Conservation (phyloP, 2,888 invertebrate species). For the Aporophyla nigra region DNA sequence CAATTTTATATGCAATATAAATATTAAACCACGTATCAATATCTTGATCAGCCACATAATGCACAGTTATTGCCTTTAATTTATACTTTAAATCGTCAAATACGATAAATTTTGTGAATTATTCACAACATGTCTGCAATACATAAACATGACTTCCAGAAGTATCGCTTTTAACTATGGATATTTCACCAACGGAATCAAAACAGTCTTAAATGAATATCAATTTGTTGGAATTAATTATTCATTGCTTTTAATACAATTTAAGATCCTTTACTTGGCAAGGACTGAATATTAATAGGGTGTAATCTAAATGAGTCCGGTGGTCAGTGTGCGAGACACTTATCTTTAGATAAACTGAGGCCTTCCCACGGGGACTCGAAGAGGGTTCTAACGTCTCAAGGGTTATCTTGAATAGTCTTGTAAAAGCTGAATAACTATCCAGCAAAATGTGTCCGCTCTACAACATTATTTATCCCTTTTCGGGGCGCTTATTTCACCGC, state of each 20-base stretch:
- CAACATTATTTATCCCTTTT: conserved; percentile 66
- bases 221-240: conserved; percentile 53
- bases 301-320: conserved; percentile 68
- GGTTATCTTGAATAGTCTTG: conserved; percentile 79
- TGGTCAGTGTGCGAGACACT: conserved; percentile 74
- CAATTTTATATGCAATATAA: conserved; percentile 10
- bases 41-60: conserved; percentile 10
- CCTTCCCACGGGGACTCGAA: conserved; percentile 71
- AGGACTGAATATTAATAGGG: conserved; percentile 63
- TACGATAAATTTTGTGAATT: conserved; percentile 15
- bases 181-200: conserved; percentile 42
- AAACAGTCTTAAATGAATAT: conserved; percentile 43
- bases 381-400: conserved; percentile 73
- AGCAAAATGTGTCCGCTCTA: conserved; percentile 66
- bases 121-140: conserved; percentile 25
- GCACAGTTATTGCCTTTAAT: conserved; percentile 18
- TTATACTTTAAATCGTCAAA: conserved; percentile 22
- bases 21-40: conserved; percentile 14
- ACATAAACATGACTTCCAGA: conserved; percentile 24
- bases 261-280: conserved; percentile 52
- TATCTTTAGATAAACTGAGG: conserved; percentile 74
- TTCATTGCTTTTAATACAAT: conserved; percentile 56
- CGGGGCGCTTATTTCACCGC: conserved; percentile 60
- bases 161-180: conserved; percentile 28
- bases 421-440: conserved; percentile 74